Evolutionary conservation across 2,113 vertebrate genomes (phyloP), one percentile per base, ranked within the genome.

Genomic region (Siniperca knerii): DNA sequence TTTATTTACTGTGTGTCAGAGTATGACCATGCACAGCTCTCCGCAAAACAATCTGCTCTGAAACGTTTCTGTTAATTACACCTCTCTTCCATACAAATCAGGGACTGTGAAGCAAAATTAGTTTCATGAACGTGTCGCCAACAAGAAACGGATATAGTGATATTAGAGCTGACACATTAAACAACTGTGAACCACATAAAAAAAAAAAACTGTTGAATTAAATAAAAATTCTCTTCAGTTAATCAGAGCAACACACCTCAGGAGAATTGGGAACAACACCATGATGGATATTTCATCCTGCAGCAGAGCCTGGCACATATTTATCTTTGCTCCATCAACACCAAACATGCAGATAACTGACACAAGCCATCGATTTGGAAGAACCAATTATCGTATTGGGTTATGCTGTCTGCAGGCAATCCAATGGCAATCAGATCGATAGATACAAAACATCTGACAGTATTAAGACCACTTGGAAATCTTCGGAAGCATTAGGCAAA

Each of bases 401-500:
- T 82, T 33, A 57, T 70, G 90, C 81, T 69, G 69, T 86, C 83
- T 86, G 78, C 91, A 67, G 87, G 69, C 65, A 44, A 78, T 71
- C 77, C 54, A 65, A 21, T 54, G 60, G 61, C 52, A 55, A 84
- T 83, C 75, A 57, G 65, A 81, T 61, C 62, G 44, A 62, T 80
- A 44, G 60, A 74, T 79, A 76, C 66, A 88, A 86, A 85, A 85
- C 42, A 15, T 81, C 35, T 75, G 40, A 74, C 69, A 68, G 69
- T 23, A 66, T 81, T 86, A 92, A 93, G 85, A 90, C 50, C 76
- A 91, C 92, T 91, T 92, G 48, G 81, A 90, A 92, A 90, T 90
- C 61, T 87, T 84, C 37, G 95, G 95, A 95, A 95, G 93, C 94
- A 94, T 95, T 84, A 57, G 77, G 85, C 76, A 83, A 89, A 82